Percentiles rank a stretch among this genome's conserved stretches.
Evolutionary conservation across 1,140 invertebrate species (phyloP).

Genomic region (Scaptomyza hsui): DNA sequence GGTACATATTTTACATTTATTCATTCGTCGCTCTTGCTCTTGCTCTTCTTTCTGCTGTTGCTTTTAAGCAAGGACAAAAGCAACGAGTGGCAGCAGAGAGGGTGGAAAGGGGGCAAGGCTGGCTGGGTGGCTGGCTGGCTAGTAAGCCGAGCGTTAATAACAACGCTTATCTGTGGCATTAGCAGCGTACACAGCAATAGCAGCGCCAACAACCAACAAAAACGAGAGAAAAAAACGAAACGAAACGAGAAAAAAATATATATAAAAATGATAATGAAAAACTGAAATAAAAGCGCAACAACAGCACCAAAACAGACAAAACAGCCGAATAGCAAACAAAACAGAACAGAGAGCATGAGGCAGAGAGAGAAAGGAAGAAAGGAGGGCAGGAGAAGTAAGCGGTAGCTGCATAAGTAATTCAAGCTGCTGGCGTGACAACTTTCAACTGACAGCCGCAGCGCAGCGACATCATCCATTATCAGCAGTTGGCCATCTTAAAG

Average conservation of each 20-base stretch:
- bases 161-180: conserved; percentile 82
- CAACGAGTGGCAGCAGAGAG: conserved; percentile 27
- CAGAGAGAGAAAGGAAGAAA: neutral
- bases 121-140: conserved; percentile 54
- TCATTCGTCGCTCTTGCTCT: conserved; percentile 50
- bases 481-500: conserved; percentile 82
- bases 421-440: conserved; percentile 79
- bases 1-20: conserved; percentile 81
- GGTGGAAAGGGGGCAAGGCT: neutral
- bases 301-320: conserved; percentile 64
- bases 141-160: conserved; percentile 83
- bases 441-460: conserved; percentile 76
- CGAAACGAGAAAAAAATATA: conserved; percentile 23
- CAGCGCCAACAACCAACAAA: conserved; percentile 22
- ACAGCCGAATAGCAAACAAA: conserved; percentile 54
- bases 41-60: conserved; percentile 11
- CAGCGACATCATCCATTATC: conserved; percentile 82
- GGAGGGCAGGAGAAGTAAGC: neutral
- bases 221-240: neutral
- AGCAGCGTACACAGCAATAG: conserved; percentile 69
- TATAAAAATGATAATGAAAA: conserved; percentile 76
- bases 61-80: conserved; percentile 54
- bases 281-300: conserved; percentile 81
- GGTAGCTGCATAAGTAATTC: conserved; percentile 64
- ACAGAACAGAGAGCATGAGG: conserved; percentile 17